These are phyloP conservation scores for Cossypha polioptera DNA, from an alignment of 2,797 vertebrate species.

Conservation along the genomic window DNA sequence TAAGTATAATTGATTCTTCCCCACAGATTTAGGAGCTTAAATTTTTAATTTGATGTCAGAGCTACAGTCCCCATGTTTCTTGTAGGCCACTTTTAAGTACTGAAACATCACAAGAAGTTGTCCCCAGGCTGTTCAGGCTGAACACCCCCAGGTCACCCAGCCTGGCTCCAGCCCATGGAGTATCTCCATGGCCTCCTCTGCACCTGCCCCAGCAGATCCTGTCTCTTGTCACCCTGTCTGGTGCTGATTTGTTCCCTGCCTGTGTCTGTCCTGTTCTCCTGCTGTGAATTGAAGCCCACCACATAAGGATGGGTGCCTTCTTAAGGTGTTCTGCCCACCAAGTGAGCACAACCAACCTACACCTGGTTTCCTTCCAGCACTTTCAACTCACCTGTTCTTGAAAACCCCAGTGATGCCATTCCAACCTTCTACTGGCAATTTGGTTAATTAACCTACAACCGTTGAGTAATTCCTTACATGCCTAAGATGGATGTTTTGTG, in stretches of 20 bases:
- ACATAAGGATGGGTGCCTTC: background rate
- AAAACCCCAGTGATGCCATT: background rate
- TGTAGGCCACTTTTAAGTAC: background rate
- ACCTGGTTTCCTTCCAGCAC: constrained; percentile 3
- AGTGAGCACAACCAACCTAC: background rate
- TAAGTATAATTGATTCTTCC: background rate
- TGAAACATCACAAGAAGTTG: background rate
- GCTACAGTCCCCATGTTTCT: background rate
- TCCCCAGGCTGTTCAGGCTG: background rate
- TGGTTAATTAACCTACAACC: background rate
- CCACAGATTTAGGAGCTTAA: background rate
- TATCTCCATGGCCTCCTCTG: accelerated
- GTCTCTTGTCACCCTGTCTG: background rate
- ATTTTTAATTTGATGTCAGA: background rate
- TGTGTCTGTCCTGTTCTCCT: background rate
- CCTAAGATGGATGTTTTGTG: background rate
- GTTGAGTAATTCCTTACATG: background rate
- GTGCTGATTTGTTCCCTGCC: background rate
- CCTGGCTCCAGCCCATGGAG: background rate
- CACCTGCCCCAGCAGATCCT: background rate
- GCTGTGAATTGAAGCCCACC: background rate
- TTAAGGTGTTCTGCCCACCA: background rate
- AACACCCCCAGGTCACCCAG: background rate
- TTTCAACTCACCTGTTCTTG: background rate
- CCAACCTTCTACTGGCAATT: background rate